Conservation (phyloP, 2,113 vertebrate species). For the Triplophysa tibetana region DNA sequence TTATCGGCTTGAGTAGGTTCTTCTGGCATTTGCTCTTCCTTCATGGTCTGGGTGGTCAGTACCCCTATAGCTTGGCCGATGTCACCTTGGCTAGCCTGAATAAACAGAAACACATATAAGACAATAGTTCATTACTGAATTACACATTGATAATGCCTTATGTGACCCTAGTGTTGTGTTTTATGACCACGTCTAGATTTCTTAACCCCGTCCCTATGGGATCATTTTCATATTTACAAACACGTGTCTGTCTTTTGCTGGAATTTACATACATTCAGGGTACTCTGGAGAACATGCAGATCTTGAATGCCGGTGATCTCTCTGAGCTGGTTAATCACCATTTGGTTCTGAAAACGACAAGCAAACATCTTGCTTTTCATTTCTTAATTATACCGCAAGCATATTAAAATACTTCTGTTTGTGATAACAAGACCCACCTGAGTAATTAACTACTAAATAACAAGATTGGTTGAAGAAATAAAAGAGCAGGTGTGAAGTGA, state of each 20-base stretch:
- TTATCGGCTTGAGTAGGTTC: constrained; percentile 23
- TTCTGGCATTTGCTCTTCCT: constrained; percentile 27
- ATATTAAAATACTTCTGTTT: constrained; percentile 16
- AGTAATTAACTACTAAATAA: constrained; percentile 32
- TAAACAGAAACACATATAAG: background rate
- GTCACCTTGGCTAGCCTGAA: constrained; percentile 87
- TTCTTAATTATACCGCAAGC: background rate
- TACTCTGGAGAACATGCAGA: constrained; percentile 78
- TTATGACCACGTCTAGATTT: background rate
- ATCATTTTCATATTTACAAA: constrained; percentile 41
- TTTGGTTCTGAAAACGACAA: constrained; percentile 75
- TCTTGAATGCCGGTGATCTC: constrained; percentile 96
- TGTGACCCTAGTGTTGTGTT: background rate
- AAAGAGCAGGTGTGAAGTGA: constrained; percentile 32
- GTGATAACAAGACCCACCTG: constrained; percentile 33
- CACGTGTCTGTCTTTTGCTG: background rate
- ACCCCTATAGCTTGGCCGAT: constrained; percentile 86
- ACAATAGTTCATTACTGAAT: background rate
- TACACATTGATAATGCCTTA: background rate
- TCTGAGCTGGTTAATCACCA: constrained; percentile 87
- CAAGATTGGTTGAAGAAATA: constrained; percentile 14
- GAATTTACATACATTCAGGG: constrained; percentile 81
- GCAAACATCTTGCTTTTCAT: constrained; percentile 15
- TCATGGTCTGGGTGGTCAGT: constrained; percentile 69
- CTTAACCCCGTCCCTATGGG: background rate